phyloP scores from a whole-genome alignment of 2,888 invertebrate species.

The Stenolophus ochropezus region DNA sequence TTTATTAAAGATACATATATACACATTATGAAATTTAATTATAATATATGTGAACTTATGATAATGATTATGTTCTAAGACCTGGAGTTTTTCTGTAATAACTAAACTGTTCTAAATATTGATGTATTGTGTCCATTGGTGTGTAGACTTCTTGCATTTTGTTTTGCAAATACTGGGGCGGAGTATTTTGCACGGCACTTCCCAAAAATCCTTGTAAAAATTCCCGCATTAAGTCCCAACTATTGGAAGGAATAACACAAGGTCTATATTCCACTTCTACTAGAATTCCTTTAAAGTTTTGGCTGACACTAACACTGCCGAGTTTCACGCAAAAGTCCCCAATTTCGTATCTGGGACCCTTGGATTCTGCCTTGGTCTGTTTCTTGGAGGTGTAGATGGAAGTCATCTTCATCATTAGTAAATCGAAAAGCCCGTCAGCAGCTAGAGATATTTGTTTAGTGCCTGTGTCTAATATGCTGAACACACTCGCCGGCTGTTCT shows the following conservation, averaged over 20 bases:
- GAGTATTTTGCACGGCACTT: constrained; percentile 81
- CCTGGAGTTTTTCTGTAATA: constrained; percentile 88
- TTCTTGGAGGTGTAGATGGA: constrained; percentile 93
- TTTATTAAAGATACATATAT: background rate
- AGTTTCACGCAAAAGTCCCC: constrained; percentile 96
- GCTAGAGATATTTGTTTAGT: constrained; percentile 90
- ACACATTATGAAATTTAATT: background rate
- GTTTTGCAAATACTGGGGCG: constrained; percentile 83
- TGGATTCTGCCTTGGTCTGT: constrained; percentile 88
- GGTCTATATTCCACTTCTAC: constrained; percentile 96
- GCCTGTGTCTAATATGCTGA: constrained; percentile 92
- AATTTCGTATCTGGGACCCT: constrained; percentile 90
- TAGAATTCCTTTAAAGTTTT: constrained; percentile 93
- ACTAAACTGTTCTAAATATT: constrained; percentile 95
- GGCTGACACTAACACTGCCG: constrained; percentile 93
- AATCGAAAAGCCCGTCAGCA: constrained; percentile 92
- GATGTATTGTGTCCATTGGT: constrained; percentile 94
- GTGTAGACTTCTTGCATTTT: constrained; percentile 90
- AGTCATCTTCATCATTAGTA: constrained; percentile 91
- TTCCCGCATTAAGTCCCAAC: constrained; percentile 94
- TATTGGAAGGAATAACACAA: constrained; percentile 89
- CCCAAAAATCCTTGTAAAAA: constrained; percentile 94
- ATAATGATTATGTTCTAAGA: constrained; percentile 66
- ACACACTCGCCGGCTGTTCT: constrained; percentile 95
- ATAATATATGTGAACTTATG: background rate